phyloP scores from a whole-genome alignment of 1,140 invertebrate species.

The Pteromalus puparum region DNA sequence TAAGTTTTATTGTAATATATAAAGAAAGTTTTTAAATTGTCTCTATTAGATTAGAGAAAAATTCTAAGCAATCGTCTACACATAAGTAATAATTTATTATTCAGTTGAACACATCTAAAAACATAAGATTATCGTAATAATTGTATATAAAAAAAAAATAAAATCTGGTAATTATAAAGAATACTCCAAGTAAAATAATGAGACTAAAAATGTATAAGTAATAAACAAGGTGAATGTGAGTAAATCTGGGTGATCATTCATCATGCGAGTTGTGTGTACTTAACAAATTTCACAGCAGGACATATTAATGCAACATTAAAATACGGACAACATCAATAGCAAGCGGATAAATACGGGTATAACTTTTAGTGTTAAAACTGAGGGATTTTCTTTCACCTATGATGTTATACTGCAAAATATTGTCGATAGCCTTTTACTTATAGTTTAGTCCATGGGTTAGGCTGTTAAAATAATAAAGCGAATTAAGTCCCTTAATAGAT shows the following conservation, averaged over 20 bases:
- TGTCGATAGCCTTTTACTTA: conserved; percentile 65
- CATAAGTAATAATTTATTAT: conserved; percentile 6
- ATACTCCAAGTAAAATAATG: conserved; percentile 7
- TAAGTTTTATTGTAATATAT: background rate
- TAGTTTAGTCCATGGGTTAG: conserved; percentile 70
- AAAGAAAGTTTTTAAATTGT: background rate
- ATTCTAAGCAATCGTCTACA: conserved; percentile 12
- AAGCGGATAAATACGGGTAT: conserved; percentile 49
- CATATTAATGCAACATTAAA: conserved; percentile 40
- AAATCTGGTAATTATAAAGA: background rate
- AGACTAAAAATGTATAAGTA: conserved; percentile 8
- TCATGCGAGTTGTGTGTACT: conserved; percentile 42
- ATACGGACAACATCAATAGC: conserved; percentile 49
- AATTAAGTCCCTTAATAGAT: conserved; percentile 48
- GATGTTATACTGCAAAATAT: conserved; percentile 66
- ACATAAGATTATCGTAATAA: background rate
- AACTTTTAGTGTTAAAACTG: conserved; percentile 47
- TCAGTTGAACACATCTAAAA: background rate
- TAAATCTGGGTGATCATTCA: conserved; percentile 28
- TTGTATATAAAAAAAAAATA: background rate
- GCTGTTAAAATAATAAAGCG: conserved; percentile 69
- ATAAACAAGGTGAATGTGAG: background rate
- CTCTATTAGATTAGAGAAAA: conserved; percentile 4
- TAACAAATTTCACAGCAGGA: conserved; percentile 36
- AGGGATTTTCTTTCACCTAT: conserved; percentile 67